Percentiles rank a stretch among this genome's conserved stretches.
phyloP scores from a whole-genome alignment of 2,888 invertebrate species.

The Odontocolon sp. region DNA sequence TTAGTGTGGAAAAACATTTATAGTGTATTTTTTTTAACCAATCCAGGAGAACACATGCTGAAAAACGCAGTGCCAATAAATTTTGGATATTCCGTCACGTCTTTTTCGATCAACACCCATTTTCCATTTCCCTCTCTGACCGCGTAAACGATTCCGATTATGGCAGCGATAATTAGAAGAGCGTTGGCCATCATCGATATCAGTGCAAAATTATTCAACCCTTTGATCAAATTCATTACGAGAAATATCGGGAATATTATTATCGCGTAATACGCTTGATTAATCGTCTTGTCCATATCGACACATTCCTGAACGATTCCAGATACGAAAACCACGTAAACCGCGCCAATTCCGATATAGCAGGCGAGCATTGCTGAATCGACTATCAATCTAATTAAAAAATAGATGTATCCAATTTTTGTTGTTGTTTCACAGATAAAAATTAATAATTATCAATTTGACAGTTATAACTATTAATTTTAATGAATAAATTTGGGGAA shows the following conservation, averaged over 20 bases:
- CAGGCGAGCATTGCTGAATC: conserved; percentile 64
- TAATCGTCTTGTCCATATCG: conserved; percentile 56
- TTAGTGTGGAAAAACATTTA: not conserved
- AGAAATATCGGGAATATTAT: conserved; percentile 68
- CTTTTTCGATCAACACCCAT: conserved; percentile 61
- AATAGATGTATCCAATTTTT: no score
- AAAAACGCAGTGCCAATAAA: conserved; percentile 70
- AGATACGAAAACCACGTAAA: conserved; percentile 69
- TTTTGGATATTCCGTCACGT: conserved; percentile 65
- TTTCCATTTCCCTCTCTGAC: conserved; percentile 63
- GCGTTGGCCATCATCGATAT: conserved; percentile 66
- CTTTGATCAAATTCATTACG: conserved; percentile 64
- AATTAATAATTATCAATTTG: no score
- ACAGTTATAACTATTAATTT: no score
- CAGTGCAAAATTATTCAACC: conserved; percentile 62
- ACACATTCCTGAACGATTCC: conserved; percentile 66
- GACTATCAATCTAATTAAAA: conserved; percentile 56
- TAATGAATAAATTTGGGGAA: not conserved
- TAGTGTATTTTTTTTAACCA: conserved; percentile 58
- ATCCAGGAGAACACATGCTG: conserved; percentile 69
- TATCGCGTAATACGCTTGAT: conserved; percentile 63
- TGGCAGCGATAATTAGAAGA: conserved; percentile 59
- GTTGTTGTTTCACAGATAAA: no score
- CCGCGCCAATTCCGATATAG: conserved; percentile 69
- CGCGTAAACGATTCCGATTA: conserved; percentile 65